Evolutionary conservation across 2,888 invertebrate species (phyloP), one percentile per base, ranked within the genome.

Genomic region (Atethmia centrago): DNA sequence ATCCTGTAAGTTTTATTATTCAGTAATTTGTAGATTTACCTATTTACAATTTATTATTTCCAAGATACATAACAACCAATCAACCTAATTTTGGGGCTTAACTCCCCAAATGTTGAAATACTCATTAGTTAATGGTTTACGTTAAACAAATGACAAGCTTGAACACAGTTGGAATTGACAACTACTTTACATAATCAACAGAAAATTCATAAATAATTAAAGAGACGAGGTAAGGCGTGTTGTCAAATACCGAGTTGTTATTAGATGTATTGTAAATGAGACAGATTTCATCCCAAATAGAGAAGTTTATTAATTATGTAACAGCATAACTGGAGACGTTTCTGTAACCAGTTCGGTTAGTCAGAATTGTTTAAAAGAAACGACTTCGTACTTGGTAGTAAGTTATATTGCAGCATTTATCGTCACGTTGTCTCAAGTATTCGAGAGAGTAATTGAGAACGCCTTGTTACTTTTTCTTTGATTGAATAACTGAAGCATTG

Each of bases 181-280:
- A 58, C 40, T 36, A 63, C 70, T 74, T 63, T 53, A 53, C 61
- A 74, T 70, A 66, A 70, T 59, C 36, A 62, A 74, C 42, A 42
- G 51, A 66, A 55, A 55, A 64, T 77, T 72, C 12, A 25, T 72
- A 77, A 71, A 72, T 79, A 62, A 72, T 77, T 72, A 51, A 47
- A 31, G 55, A 40, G 31, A 63, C 21, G 47, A 63, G 63, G 40
- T 72, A 5, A 71, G 61, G 49, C 28, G 28, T 51, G 42, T 5
- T 72, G 45, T 62, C 31, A 72, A 77, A 62, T 55, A 36, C 1
- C 1, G 21, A 49, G 31, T 19, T 65, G 31, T 61, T 31, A 62
- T 71, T 53, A 59, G 14, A 42, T 49, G 42, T 71, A 77, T 71
- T 77, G 42, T 61, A 16, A 47, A 28, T 40, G 21, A 21, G 53